Conservation (phyloP, 1,140 invertebrate genomes). For the Venturia canescens region DNA sequence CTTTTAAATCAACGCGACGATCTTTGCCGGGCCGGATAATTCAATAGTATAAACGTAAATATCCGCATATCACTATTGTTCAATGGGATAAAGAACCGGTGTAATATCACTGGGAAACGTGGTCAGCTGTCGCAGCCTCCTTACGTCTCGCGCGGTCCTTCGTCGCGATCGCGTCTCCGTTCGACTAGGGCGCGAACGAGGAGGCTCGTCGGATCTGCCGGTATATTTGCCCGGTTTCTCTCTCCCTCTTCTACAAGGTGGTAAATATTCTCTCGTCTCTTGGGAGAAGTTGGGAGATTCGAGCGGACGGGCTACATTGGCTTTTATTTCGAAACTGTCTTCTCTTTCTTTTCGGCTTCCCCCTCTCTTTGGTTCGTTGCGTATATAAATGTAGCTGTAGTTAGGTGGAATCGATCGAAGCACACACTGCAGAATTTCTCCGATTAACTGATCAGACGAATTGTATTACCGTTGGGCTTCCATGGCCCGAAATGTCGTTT, state of each 20-base stretch:
- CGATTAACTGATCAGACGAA: background rate
- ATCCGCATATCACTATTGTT: background rate
- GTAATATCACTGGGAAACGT: background rate
- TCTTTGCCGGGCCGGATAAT: no score
- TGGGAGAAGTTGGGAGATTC: background rate
- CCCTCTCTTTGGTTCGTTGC: background rate
- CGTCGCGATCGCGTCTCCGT: slow-evolving; percentile 18
- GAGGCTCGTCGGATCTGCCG: background rate
- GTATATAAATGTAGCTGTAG: background rate
- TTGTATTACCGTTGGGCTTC: background rate
- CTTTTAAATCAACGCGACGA: background rate
- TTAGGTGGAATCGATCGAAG: slow-evolving; percentile 5
- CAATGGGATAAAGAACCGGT: background rate
- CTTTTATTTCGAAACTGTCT: slow-evolving; percentile 8
- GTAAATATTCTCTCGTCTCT: background rate
- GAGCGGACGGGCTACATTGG: background rate
- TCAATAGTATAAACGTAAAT: no score
- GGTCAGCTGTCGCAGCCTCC: slow-evolving; percentile 14
- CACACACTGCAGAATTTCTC: background rate
- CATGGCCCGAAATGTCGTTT: background rate
- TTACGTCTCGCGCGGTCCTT: slow-evolving; percentile 18
- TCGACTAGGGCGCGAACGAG: slow-evolving; percentile 10
- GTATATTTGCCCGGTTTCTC: background rate
- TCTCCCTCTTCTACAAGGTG: slow-evolving; percentile 1
- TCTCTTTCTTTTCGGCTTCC: background rate